These are phyloP conservation scores for Lampris megalopsis DNA, from an alignment of 2,113 vertebrate species.

Conservation along the genomic window DNA sequence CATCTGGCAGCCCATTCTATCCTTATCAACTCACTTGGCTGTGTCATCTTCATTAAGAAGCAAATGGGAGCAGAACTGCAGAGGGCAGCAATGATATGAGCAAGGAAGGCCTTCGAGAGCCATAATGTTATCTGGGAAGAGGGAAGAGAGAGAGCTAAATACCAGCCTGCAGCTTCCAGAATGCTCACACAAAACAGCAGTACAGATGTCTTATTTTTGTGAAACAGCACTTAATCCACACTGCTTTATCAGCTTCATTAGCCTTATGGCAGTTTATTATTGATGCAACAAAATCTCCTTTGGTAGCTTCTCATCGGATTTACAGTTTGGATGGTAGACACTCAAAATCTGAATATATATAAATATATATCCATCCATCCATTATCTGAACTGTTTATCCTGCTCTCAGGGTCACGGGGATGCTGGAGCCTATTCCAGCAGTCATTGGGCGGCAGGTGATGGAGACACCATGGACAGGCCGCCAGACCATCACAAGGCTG, in stretches of 20 bases:
- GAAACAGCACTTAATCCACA: slow-evolving; percentile 48
- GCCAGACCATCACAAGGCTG: neutral
- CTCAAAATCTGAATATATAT: neutral
- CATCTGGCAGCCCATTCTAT: slow-evolving; percentile 39
- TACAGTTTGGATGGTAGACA: too few relatives aligned
- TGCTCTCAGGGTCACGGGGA: too few relatives aligned
- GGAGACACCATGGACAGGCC: too few relatives aligned
- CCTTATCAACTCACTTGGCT: slow-evolving; percentile 54
- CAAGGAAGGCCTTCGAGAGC: slow-evolving; percentile 54
- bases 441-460: too few relatives aligned
- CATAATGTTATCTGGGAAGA: slow-evolving; percentile 42
- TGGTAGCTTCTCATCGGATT: too few relatives aligned
- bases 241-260: slow-evolving; percentile 58
- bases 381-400: too few relatives aligned
- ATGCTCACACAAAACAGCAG: slow-evolving; percentile 23
- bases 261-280: slow-evolving; percentile 26
- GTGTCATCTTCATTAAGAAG: slow-evolving; percentile 62
- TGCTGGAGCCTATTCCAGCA: too few relatives aligned
- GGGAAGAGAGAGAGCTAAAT: slow-evolving; percentile 31
- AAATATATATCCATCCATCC: too few relatives aligned
- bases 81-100: slow-evolving; percentile 78
- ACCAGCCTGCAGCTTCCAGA: slow-evolving; percentile 10
- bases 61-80: slow-evolving; percentile 71
- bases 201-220: slow-evolving; percentile 40
- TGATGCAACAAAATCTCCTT: neutral